Base-by-base conservation (phyloP, 2,113 vertebrate species). In the Pedionomus torquatus region DNA sequence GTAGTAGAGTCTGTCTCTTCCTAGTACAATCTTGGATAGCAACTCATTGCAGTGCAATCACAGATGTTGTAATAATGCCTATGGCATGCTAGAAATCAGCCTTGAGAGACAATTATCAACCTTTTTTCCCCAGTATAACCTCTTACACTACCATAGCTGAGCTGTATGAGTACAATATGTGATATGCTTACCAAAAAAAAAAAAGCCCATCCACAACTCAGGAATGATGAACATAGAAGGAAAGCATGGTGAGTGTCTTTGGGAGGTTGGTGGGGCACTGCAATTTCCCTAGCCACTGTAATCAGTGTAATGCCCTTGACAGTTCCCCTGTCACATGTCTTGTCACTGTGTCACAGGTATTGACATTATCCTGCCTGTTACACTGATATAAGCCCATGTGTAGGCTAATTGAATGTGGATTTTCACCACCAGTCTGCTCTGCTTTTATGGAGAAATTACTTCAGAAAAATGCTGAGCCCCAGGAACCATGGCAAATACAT, bases 41-140 rank as follows among this genome's bases (percentile, higher is more conserved):
- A 43, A 7, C 14, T 74, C 41, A 13, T 10, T 13, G 8, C 20
- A 49, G 16, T 21, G 26, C 8, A 74, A 15, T 58, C 46, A 35
- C 33, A 86, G 49, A 46, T 48, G 20, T 10, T 55, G 21, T 33
- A 43, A 39, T n/a, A 41, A 69, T 23, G 28, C 16, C 44, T 9
- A 28, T 1, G 17, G 7, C 15, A n/a, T 1, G 3, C 0, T 2
- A 57, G 33, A 80, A 92, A 65, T 10, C 44, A 70, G 9, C 6
- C 15, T 14, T 65, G 43, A 87, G 63, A 65, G 37, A 20, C 3
- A 41, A 25, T 39, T 51, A 28, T 11, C 77, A 11, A 43, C 60
- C 48, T 75, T 51, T 75, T 74, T 48, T 5, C 11, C 11, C 24
- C 33, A 25, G 8, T 26, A 46, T 9, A 54, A 48, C 25, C 11